Conservation (phyloP, 1,140 invertebrate species). For the Drosophila gunungcola region DNA sequence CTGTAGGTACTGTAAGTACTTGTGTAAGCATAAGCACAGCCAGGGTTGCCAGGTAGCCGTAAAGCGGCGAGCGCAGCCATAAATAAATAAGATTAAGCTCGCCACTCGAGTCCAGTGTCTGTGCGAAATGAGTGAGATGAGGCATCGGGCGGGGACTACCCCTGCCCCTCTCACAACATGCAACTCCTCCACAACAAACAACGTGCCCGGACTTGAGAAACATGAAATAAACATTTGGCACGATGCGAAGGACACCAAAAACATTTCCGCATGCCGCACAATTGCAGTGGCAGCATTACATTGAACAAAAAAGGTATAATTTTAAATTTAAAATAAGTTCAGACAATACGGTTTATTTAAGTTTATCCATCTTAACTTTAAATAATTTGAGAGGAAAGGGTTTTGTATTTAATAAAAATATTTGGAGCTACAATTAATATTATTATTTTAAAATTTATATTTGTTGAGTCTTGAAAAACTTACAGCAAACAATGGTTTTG, state of each 20-base stretch:
- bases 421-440: too few relatives aligned
- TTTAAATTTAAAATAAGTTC: not conserved
- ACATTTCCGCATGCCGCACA: conserved; percentile 64
- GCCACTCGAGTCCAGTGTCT: conserved; percentile 56
- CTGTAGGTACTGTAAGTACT: conserved; percentile 54
- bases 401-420: too few relatives aligned
- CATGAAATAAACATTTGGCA: conserved; percentile 79
- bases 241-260: conserved; percentile 47
- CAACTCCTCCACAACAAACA: conserved; percentile 46
- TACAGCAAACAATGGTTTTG: too few relatives aligned
- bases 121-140: conserved; percentile 55
- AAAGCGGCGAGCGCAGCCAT: conserved; percentile 30
- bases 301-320: not conserved
- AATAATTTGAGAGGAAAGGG: too few relatives aligned
- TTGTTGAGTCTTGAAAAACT: too few relatives aligned
- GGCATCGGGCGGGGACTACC: conserved; percentile 1
- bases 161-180: not conserved
- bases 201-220: conserved; percentile 71
- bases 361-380: too few relatives aligned
- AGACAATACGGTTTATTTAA: too few relatives aligned
- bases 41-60: conserved; percentile 35
- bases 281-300: conserved; percentile 18
- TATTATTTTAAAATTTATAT: too few relatives aligned
- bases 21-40: conserved; percentile 52
- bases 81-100: conserved; percentile 82